phyloP scores from a whole-genome alignment of 2,113 vertebrate species.

The Micronycteris hirsuta region DNA sequence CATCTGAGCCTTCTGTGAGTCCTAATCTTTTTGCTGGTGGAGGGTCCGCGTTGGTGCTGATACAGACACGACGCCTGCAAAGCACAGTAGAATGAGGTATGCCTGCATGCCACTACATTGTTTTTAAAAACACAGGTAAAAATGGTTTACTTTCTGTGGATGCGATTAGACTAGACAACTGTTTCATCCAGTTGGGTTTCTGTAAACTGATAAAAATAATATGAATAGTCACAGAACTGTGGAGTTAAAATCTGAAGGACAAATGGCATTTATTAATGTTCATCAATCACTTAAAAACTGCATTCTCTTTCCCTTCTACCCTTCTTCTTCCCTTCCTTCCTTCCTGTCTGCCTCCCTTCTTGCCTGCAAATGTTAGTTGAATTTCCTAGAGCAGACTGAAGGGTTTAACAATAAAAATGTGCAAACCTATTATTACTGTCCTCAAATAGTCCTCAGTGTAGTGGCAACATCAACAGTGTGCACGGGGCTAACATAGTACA shows the following conservation, averaged over 20 bases:
- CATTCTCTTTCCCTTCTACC: not conserved
- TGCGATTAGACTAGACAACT: not conserved
- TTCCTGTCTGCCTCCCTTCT: not conserved
- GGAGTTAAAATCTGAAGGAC: not conserved
- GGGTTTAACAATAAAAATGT: not conserved
- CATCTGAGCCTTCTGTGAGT: not conserved
- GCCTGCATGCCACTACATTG: not conserved
- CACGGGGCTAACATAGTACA: not conserved
- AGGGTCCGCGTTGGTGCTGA: not conserved
- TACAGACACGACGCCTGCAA: not conserved
- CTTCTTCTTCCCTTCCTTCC: not conserved
- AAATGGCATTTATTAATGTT: not conserved
- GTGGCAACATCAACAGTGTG: not conserved
- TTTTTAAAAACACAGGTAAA: not conserved
- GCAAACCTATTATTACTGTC: not conserved
- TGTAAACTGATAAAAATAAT: not conserved
- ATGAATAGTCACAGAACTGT: not conserved
- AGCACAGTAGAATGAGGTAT: not conserved
- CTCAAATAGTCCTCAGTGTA: not conserved
- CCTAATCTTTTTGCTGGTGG: not conserved
- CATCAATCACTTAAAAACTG: not conserved
- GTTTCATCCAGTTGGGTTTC: not conserved
- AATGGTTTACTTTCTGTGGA: not conserved
- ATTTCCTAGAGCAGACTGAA: not conserved
- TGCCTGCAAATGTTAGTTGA: not conserved